These are phyloP conservation scores for Sceloporus undulatus DNA, from an alignment of 2,113 vertebrate species.

Conservation along the genomic window DNA sequence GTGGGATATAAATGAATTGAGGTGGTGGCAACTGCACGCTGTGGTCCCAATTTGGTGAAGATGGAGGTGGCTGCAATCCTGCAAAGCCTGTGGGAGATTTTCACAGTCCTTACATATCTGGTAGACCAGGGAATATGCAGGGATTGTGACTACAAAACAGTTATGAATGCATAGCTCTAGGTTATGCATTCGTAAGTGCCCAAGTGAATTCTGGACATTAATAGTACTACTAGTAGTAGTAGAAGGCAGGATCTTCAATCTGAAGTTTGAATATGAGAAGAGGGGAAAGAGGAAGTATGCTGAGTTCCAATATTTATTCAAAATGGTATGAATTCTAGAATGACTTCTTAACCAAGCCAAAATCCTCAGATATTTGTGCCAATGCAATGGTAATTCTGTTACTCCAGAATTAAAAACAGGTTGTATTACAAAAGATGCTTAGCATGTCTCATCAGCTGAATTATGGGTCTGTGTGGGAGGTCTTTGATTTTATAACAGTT, in stretches of 20 bases:
- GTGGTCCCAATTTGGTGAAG: too few species aligned
- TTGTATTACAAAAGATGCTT: constrained; percentile 3
- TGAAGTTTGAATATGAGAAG: neutral
- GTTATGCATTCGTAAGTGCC: too few species aligned
- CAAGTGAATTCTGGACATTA: too few species aligned
- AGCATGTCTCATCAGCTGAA: neutral
- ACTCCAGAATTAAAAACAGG: constrained; percentile 13
- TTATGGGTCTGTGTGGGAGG: neutral
- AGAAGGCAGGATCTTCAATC: neutral
- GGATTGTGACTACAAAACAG: too few species aligned
- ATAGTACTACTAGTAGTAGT: too few species aligned
- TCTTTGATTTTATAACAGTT: neutral
- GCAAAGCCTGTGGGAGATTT: too few species aligned
- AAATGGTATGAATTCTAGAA: neutral
- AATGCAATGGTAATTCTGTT: neutral
- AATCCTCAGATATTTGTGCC: neutral
- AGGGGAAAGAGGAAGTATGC: neutral
- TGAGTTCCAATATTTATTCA: neutral
- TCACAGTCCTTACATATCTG: too few species aligned
- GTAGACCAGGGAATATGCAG: too few species aligned
- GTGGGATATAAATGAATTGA: too few species aligned
- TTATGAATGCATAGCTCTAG: too few species aligned
- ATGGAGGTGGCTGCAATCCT: too few species aligned
- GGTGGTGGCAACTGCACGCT: too few species aligned
- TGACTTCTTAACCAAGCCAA: neutral